A percentile compares a stretch with the other conserved stretches of the same genome.
Evolutionary conservation across 2,113 vertebrate genomes (phyloP).

Genomic region (Elaphurus davidianus): DNA sequence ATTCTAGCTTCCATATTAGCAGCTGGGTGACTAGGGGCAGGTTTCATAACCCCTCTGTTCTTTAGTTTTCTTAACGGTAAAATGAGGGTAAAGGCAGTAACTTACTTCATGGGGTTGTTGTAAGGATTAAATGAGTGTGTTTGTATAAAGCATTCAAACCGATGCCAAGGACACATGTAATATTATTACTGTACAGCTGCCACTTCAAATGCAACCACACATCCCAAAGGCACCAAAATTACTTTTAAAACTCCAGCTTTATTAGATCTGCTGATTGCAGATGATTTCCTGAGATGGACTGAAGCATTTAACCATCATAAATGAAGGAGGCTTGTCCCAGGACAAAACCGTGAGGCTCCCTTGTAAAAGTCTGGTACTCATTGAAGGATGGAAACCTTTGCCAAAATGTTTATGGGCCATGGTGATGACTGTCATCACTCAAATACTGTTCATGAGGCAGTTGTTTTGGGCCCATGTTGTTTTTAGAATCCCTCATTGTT

Average conservation of each 20-base stretch:
- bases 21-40: neutral
- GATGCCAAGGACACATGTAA: neutral
- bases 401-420: neutral
- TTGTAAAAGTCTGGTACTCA: neutral
- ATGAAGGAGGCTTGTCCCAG: neutral
- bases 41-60: neutral
- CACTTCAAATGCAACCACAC: neutral
- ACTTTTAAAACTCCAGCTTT: neutral
- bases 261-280: neutral
- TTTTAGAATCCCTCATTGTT: conserved; percentile 32
- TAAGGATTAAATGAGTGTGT: neutral
- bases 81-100: neutral
- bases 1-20: neutral
- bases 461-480: conserved; percentile 24
- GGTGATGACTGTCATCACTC: neutral
- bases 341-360: neutral
- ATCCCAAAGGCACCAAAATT: neutral
- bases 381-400: neutral
- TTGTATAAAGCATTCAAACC: conserved; percentile 1
- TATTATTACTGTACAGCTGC: neutral
- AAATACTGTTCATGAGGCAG: neutral
- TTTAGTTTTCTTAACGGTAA: neutral
- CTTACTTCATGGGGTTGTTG: neutral
- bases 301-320: neutral
- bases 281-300: neutral